Percentiles rank a stretch among this genome's conserved stretches.
Evolutionary conservation across 2,113 vertebrate species (phyloP).

Genomic region (Erpornis zantholeuca): DNA sequence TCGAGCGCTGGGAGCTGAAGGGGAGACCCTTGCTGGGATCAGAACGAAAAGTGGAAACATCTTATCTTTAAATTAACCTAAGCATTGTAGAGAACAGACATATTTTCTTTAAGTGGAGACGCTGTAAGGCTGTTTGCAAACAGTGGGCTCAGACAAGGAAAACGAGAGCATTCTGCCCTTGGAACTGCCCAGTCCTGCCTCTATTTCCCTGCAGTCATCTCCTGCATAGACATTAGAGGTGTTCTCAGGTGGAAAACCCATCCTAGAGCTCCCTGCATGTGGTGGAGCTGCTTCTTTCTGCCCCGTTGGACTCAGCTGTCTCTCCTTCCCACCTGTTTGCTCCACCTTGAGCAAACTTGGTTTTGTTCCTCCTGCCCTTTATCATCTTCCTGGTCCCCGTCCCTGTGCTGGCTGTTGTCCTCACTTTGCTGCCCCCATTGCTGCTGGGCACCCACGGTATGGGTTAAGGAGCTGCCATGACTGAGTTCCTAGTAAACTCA

Average conservation of each 20-base stretch:
- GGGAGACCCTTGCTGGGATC: background rate
- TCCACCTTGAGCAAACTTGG: constrained; percentile 6
- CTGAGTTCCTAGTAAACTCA: background rate
- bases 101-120: background rate
- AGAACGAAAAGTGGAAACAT: background rate
- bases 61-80: background rate
- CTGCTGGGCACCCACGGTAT: background rate
- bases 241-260: background rate
- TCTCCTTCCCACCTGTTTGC: background rate
- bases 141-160: background rate
- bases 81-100: background rate
- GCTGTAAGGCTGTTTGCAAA: background rate
- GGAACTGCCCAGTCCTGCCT: background rate
- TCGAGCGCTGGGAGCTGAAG: fast-evolving
- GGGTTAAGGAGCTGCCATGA: background rate
- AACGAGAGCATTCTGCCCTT: background rate
- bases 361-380: fast-evolving
- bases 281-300: background rate
- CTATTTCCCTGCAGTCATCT: background rate
- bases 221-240: background rate
- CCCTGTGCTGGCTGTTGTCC: background rate
- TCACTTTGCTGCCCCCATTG: background rate
- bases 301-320: fast-evolving
- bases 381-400: fast-evolving
- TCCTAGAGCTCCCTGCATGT: fast-evolving